A percentile compares a stretch with the other conserved stretches of the same genome.
These are phyloP conservation scores for Myripristis jacobus DNA, from an alignment of 2,797 vertebrate species.

Conservation along the genomic window DNA sequence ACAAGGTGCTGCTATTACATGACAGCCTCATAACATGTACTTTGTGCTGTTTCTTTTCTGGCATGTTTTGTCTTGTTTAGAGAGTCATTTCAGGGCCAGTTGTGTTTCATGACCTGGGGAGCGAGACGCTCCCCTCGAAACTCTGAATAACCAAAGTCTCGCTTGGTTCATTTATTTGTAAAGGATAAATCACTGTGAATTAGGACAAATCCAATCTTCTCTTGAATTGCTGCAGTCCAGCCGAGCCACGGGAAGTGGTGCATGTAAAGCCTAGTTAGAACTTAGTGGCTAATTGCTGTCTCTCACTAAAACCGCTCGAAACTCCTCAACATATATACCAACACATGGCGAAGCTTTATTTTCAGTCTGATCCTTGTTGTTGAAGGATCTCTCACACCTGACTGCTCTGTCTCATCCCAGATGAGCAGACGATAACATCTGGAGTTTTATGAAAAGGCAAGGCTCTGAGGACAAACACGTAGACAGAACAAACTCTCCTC, in stretches of 20 bases:
- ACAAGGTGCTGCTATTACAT: constrained; percentile 32
- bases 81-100: not conserved
- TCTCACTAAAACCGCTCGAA: constrained; percentile 28
- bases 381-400: constrained; percentile 69
- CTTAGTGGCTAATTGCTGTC: constrained; percentile 38
- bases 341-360: constrained; percentile 56
- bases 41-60: not conserved
- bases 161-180: not conserved
- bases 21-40: not conserved
- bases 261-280: constrained; percentile 36
- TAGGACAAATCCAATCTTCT: not conserved
- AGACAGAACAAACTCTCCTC: constrained; percentile 46
- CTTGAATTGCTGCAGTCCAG: constrained; percentile 28
- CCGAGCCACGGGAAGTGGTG: constrained; percentile 9
- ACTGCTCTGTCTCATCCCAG: constrained; percentile 64
- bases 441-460: constrained; percentile 59
- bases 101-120: not conserved
- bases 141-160: not conserved
- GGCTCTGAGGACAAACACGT: constrained; percentile 66
- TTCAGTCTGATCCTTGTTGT: constrained; percentile 45
- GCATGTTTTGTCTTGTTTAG: not conserved
- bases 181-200: not conserved
- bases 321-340: constrained; percentile 32
- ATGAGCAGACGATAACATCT: constrained; percentile 74
- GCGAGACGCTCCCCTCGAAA: not conserved